Evolutionary conservation across 2,888 invertebrate genomes (phyloP).

Genomic region (Podabrus alpinus): DNA sequence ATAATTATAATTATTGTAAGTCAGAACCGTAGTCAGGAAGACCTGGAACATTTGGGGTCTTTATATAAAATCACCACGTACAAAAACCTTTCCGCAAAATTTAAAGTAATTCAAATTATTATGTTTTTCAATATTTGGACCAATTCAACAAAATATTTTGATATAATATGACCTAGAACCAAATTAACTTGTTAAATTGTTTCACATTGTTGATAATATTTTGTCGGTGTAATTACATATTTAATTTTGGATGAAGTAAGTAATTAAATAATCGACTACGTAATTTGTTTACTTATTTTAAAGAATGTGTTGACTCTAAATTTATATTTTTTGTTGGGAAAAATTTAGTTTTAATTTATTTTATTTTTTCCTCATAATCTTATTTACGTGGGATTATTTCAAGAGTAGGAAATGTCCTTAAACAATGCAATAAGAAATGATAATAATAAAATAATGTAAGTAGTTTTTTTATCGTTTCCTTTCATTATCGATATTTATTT

Average conservation of each 20-base stretch:
- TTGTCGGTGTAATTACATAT: background rate
- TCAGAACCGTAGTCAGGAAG: too few relatives aligned
- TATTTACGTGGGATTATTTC: background rate
- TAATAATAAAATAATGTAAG: too few relatives aligned
- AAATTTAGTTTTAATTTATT: background rate
- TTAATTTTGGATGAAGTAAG: background rate
- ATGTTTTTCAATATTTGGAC: too few relatives aligned
- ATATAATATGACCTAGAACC: too few relatives aligned
- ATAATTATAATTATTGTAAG: too few relatives aligned
- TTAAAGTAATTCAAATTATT: too few relatives aligned
- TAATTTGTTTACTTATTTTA: background rate
- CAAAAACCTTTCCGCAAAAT: too few relatives aligned
- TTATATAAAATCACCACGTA: too few relatives aligned
- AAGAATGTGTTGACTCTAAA: background rate
- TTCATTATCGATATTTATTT: background rate
- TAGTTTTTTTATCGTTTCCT: background rate
- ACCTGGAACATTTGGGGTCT: too few relatives aligned
- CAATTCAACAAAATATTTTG: too few relatives aligned
- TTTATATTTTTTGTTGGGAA: background rate
- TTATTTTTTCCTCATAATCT: background rate
- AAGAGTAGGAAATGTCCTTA: background rate
- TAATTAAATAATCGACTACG: background rate
- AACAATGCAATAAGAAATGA: background rate
- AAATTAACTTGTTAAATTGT: too few relatives aligned
- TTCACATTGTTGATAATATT: too few relatives aligned